phyloP scores from a whole-genome alignment of 53 echinoderm and acorn worm species.

The Apostichopus leukothele region DNA sequence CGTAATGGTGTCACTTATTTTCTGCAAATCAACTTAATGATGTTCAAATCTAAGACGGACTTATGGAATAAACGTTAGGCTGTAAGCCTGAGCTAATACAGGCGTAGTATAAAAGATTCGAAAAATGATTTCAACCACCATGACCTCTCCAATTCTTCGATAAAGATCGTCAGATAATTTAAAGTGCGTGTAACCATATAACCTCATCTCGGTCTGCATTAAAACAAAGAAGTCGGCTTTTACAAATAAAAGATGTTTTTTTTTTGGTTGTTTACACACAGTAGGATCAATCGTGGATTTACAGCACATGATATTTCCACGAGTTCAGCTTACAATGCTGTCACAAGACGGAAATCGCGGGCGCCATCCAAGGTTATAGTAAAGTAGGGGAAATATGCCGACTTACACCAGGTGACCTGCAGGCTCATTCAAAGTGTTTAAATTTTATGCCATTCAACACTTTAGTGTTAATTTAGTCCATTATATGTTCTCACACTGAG shows the following conservation, averaged over 20 bases:
- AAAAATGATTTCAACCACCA: no score
- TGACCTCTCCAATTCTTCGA: no score
- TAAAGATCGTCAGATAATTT: no score
- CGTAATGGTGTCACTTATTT: no score
- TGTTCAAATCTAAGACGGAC: no score
- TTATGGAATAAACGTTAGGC: no score
- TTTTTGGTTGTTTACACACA: neutral
- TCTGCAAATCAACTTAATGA: no score
- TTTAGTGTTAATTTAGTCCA: no score
- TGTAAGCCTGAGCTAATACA: no score
- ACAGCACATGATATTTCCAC: constrained; percentile 3
- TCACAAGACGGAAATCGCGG: constrained; percentile 12
- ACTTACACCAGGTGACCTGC: neutral
- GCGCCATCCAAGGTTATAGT: constrained; percentile 30
- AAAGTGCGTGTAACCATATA: neutral
- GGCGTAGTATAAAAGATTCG: no score
- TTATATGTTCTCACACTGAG: no score
- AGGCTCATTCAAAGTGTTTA: neutral
- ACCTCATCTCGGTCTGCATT: neutral
- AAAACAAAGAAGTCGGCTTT: neutral
- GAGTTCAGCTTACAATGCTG: neutral
- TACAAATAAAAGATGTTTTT: neutral
- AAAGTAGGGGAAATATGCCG: neutral
- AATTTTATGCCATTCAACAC: neutral
- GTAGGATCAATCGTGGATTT: constrained; percentile 8